A percentile compares a stretch with the other conserved stretches of the same genome.
Evolutionary conservation across 2,113 vertebrate species (phyloP).

Genomic region (Axis porcinus): DNA sequence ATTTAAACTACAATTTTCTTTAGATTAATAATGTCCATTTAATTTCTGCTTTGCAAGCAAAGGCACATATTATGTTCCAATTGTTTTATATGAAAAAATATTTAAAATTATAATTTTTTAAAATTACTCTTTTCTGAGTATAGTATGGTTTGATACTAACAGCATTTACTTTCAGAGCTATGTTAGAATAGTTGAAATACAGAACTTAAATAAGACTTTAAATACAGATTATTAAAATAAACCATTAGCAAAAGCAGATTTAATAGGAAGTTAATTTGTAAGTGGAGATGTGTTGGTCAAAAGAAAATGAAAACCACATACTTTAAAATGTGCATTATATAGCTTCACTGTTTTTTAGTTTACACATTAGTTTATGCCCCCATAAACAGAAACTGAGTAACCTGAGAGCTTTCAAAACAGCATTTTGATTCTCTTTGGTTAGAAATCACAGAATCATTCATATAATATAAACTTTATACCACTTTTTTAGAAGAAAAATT

Average conservation of each 20-base stretch:
- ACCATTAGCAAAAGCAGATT: neutral
- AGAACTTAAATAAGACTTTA: constrained; percentile 21
- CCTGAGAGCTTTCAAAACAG: neutral
- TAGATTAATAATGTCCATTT: constrained; percentile 16
- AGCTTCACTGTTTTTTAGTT: neutral
- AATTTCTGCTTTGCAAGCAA: constrained; percentile 59
- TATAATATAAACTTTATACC: neutral
- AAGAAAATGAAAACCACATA: neutral
- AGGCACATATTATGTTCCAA: neutral
- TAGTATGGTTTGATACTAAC: constrained; percentile 28
- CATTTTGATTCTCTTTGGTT: neutral
- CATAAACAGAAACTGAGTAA: neutral
- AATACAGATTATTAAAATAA: constrained; percentile 1
- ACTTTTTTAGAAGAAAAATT: neutral
- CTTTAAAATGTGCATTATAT: neutral
- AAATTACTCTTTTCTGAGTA: constrained; percentile 7
- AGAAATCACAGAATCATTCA: neutral
- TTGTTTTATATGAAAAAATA: constrained; percentile 1
- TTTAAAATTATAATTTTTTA: constrained; percentile 39
- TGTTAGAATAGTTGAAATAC: neutral
- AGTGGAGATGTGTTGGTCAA: neutral
- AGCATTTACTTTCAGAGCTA: neutral
- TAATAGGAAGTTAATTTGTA: neutral
- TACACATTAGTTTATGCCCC: neutral
- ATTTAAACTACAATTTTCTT: constrained; percentile 28